Conservation (phyloP, 2,113 vertebrate genomes). For the Brachyhypopomus gauderio region DNA sequence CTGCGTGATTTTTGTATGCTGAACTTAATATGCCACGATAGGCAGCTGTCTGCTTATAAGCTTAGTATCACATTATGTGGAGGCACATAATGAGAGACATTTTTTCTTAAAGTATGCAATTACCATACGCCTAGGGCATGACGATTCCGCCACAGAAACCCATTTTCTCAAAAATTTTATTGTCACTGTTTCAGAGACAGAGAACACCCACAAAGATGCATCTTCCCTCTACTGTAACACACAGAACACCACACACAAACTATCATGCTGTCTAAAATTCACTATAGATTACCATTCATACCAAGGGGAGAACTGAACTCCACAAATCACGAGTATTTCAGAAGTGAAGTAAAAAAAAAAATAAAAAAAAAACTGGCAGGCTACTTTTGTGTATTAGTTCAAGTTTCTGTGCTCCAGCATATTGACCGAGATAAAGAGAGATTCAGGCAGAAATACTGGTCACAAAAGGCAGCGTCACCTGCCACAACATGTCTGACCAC, state of each 20-base stretch:
- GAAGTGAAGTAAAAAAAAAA: background rate
- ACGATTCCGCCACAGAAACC: conserved; percentile 4
- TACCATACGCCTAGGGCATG: background rate
- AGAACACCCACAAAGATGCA: background rate
- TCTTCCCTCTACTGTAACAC: background rate
- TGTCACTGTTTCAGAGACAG: conserved; percentile 21
- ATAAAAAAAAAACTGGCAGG: background rate
- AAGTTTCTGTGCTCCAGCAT: too few species aligned
- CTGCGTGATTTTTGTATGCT: background rate
- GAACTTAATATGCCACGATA: conserved; percentile 5
- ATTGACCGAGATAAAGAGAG: background rate
- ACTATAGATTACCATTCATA: background rate
- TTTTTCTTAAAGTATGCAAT: background rate
- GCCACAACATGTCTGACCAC: background rate
- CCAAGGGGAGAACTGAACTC: background rate
- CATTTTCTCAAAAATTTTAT: conserved; percentile 5
- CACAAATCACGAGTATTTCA: too few species aligned
- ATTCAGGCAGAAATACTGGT: background rate
- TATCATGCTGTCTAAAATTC: background rate
- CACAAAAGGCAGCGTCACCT: conserved; percentile 12
- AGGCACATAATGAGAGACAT: conserved; percentile 14
- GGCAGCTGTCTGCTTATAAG: conserved; percentile 7
- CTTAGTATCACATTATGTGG: conserved; percentile 7
- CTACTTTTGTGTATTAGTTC: background rate
- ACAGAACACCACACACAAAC: background rate